phyloP scores from a whole-genome alignment of 2,797 vertebrate species.

The Channa striata region DNA sequence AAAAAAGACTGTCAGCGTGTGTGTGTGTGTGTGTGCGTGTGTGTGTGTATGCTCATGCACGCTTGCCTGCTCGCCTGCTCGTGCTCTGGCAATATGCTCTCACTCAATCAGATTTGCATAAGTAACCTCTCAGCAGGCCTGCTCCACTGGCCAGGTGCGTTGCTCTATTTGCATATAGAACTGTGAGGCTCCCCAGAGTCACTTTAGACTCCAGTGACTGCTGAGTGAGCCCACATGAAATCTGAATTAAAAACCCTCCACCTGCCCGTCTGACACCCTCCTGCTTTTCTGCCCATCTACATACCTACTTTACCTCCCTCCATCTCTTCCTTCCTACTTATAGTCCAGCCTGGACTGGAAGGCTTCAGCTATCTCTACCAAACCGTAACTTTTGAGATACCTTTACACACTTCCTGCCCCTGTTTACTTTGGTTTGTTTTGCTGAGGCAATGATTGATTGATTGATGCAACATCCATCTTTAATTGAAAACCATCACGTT shows the following conservation, averaged over 20 bases:
- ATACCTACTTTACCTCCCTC: constrained; percentile 57
- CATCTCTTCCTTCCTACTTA: constrained; percentile 45
- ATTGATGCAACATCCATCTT: no score
- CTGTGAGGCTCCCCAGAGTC: constrained; percentile 99
- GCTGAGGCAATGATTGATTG: no score
- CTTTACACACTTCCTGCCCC: constrained; percentile 1
- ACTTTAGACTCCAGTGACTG: constrained; percentile 99
- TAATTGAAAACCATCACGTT: no score
- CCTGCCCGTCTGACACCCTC: constrained; percentile 67
- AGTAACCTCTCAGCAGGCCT: constrained; percentile 98
- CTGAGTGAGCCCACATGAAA: constrained; percentile 99
- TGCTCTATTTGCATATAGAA: constrained; percentile 99
- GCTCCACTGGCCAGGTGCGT: constrained; percentile 99
- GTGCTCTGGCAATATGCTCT: constrained; percentile 95
- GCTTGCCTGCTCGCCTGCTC: constrained; percentile 53
- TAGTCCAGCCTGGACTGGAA: constrained; percentile 57
- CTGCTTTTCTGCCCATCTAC: constrained; percentile 69
- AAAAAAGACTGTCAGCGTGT: constrained; percentile 89
- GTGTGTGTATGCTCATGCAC: constrained; percentile 74
- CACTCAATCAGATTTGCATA: constrained; percentile 99
- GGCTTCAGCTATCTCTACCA: constrained; percentile 28
- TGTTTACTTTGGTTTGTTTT: not conserved
- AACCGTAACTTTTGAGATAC: constrained; percentile 4
- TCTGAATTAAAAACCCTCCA: constrained; percentile 96
- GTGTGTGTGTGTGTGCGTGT: constrained; percentile 49